Base-by-base conservation (phyloP, 2,113 vertebrate species). In the Prinia subflava region DNA sequence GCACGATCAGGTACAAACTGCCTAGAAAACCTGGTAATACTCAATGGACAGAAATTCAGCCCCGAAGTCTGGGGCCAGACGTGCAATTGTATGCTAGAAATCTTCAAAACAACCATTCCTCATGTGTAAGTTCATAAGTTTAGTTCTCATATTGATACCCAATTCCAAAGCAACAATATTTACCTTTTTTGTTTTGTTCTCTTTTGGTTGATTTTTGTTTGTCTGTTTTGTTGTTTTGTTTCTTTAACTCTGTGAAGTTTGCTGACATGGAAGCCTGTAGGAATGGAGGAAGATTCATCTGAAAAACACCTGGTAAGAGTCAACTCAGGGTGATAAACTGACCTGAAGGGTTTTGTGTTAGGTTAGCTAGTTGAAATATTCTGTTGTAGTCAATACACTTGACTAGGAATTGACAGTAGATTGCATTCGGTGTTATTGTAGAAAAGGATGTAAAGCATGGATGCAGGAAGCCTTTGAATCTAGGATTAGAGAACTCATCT, bases 1-100 rank as follows among this genome's bases (percentile, higher is more conserved):
- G 99, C 99, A 39, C 98, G 99, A n/a, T 99, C 99, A 3, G 99
- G 99, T 60, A 99, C 99, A 10, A 99, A 99, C 96, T 99, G 99
- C 92, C 97, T 99, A 92, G 99, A 99, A 98, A 99, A 99, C 96
- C 97, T 99, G 94, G 99, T 99, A 68, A 99, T 99, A 96, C 98
- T 99, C 91, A 99, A 99, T 0, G 99, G 99, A 70, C 98, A 99
- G 97, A 99, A 99, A 96, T 99, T 99, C 98, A 99, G 98, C 83
- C 98, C 98, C 4, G 98, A 98, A n/a, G 99, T 99, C 50, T 99
- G 99, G 99, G 98, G 98, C 77, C 96, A 99, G 97, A 99, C 99
- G 2, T 99, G 99, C 97, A 98, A 93, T 87, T 99, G 99, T 86
- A 99, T 99, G 99, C 95, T 99, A 96, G 99, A 99, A 97, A 99